Percentiles rank a stretch among this genome's conserved stretches.
These are phyloP conservation scores for Cyanoderma ruficeps DNA, from an alignment of 2,113 vertebrate genomes.

Conservation along the genomic window DNA sequence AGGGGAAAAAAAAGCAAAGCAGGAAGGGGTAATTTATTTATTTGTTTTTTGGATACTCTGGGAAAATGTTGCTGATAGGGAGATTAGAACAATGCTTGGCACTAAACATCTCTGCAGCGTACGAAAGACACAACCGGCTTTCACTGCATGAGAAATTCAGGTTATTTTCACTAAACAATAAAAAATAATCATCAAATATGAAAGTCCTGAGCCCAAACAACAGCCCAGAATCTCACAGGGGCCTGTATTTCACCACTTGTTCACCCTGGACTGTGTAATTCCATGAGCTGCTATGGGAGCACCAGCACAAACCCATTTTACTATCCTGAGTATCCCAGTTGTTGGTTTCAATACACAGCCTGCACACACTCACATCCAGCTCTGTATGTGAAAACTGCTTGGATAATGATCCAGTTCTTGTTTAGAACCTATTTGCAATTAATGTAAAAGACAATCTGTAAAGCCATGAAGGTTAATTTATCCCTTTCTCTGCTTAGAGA, in stretches of 20 bases:
- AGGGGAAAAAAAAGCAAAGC: background rate
- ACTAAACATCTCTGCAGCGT: background rate
- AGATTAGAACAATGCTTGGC: background rate
- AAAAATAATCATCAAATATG: background rate
- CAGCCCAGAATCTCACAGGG: background rate
- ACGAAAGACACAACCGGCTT: background rate
- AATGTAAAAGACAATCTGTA: background rate
- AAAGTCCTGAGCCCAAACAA: background rate
- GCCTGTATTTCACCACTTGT: background rate
- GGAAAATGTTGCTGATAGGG: background rate
- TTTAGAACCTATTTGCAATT: background rate
- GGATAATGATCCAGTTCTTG: background rate
- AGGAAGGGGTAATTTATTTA: background rate
- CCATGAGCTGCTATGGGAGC: background rate
- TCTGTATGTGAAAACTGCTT: background rate
- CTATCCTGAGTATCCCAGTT: background rate
- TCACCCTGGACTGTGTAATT: background rate
- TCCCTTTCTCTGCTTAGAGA: background rate
- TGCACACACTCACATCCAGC: background rate
- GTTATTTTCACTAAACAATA: background rate
- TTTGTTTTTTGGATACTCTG: background rate
- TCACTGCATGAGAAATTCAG: background rate
- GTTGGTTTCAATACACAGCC: background rate
- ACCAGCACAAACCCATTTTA: background rate
- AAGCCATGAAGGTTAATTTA: background rate